Percentiles rank a stretch among this genome's conserved stretches.
Evolutionary conservation across 2,888 invertebrate species (phyloP).

Genomic region (Orthonevra nobilis): DNA sequence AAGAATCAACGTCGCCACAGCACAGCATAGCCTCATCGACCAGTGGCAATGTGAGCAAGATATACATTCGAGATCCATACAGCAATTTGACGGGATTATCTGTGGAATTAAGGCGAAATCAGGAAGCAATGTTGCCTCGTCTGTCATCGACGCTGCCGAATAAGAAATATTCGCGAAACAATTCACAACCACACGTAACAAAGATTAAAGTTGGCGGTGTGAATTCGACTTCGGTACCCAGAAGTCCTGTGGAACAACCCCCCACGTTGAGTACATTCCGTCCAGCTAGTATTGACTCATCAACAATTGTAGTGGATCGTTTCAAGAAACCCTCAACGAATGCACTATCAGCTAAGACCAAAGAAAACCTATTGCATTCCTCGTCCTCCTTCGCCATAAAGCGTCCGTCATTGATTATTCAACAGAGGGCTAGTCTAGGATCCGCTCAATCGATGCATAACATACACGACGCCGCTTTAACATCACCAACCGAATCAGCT

Average conservation of each 20-base stretch:
- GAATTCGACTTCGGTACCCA: constrained; percentile 9
- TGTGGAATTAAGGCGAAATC: constrained; percentile 63
- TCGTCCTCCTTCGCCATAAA: constrained; percentile 79
- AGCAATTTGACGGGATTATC: constrained; percentile 25
- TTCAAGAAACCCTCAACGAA: constrained; percentile 54
- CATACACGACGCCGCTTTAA: constrained; percentile 74
- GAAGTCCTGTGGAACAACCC: constrained; percentile 35
- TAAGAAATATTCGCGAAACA: constrained; percentile 39
- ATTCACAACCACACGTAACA: constrained; percentile 30
- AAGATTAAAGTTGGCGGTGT: constrained; percentile 40
- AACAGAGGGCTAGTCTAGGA: constrained; percentile 73
- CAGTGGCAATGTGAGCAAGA: constrained; percentile 59
- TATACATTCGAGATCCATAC: constrained; percentile 54
- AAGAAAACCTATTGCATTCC: constrained; percentile 74
- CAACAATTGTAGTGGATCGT: constrained; percentile 47
- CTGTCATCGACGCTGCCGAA: constrained; percentile 59
- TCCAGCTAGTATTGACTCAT: constrained; percentile 42
- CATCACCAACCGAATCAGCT: constrained; percentile 18
- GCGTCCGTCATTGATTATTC: constrained; percentile 75
- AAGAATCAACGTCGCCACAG: constrained; percentile 72
- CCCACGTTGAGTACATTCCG: constrained; percentile 56
- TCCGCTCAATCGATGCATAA: constrained; percentile 77
- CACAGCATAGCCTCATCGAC: constrained; percentile 53
- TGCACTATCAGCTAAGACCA: constrained; percentile 39
- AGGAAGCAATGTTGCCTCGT: constrained; percentile 58